A percentile compares a stretch with the other conserved stretches of the same genome.
These are phyloP conservation scores for Drosophila tripunctata DNA, from an alignment of 2,888 invertebrate genomes.

Conservation along the genomic window DNA sequence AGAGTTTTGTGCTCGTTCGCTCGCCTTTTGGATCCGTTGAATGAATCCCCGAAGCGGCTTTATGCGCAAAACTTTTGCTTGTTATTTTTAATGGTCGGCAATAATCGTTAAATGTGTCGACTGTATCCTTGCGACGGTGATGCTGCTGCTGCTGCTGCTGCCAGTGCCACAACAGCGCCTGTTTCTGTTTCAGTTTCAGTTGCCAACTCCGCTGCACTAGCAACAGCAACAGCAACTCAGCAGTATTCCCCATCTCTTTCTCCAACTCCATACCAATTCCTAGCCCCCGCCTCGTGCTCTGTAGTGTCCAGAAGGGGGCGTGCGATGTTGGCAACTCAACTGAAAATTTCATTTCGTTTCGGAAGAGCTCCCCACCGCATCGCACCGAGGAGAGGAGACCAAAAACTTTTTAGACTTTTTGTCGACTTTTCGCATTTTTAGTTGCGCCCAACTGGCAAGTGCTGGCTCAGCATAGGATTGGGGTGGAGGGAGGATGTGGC, in stretches of 20 bases:
- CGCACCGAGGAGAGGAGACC: slow-evolving; percentile 42
- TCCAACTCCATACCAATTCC: not conserved
- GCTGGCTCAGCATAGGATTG: slow-evolving; percentile 68
- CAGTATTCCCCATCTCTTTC: slow-evolving; percentile 42
- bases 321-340: slow-evolving; percentile 66
- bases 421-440: slow-evolving; percentile 79
- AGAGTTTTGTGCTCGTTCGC: slow-evolving; percentile 59
- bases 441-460: slow-evolving; percentile 69
- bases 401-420: slow-evolving; percentile 80
- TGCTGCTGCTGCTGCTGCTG: slow-evolving; percentile 34
- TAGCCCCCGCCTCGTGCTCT: slow-evolving; percentile 3
- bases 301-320: too few species aligned
- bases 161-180: slow-evolving; percentile 21
- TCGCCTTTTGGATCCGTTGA: slow-evolving; percentile 65
- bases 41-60: slow-evolving; percentile 81
- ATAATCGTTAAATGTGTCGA: slow-evolving; percentile 84
- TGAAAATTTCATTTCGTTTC: slow-evolving; percentile 78
- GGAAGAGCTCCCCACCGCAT: slow-evolving; percentile 38
- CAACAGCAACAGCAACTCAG: slow-evolving; percentile 54
- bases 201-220: slow-evolving; percentile 59
- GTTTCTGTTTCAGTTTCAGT: slow-evolving; percentile 32
- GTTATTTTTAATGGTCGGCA: slow-evolving; percentile 84
- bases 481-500: not conserved
- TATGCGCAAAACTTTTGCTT: slow-evolving; percentile 84
- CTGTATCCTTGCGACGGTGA: slow-evolving; percentile 48